Conservation (phyloP, 2,888 invertebrate species). For the Dryobota labecula region DNA sequence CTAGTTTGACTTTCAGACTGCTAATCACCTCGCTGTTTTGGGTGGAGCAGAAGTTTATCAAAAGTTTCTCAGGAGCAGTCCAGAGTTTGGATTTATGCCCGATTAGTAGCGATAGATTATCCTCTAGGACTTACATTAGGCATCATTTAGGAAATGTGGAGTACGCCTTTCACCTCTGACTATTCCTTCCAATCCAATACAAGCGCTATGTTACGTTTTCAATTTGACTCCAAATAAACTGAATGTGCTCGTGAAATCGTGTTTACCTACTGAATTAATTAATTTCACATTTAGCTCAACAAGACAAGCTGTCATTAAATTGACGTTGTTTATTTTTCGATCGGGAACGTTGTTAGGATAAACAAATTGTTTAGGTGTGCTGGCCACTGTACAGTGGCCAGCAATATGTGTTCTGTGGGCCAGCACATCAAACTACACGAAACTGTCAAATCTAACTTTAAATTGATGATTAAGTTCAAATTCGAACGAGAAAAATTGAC, state of each 20-base stretch:
- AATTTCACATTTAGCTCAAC: conserved; percentile 14
- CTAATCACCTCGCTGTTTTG: background rate
- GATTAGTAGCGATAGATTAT: background rate
- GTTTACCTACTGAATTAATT: conserved; percentile 3
- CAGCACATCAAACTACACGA: no score
- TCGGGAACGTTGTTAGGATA: conserved; percentile 12
- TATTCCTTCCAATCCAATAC: background rate
- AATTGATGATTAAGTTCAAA: no score
- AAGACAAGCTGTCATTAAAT: conserved; percentile 34
- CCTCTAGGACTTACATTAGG: background rate
- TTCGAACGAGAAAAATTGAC: no score
- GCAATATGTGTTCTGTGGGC: no score
- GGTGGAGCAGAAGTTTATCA: background rate
- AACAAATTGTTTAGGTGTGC: conserved; percentile 24
- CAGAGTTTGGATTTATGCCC: no score
- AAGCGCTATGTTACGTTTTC: background rate
- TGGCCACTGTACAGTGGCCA: no score
- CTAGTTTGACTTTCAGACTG: background rate
- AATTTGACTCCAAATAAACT: background rate
- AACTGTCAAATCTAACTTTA: no score
- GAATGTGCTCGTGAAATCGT: background rate
- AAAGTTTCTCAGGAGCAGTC: background rate
- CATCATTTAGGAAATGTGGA: background rate
- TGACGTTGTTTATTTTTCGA: conserved; percentile 30
- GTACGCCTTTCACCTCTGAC: background rate